Evolutionary conservation across 2,797 vertebrate genomes (phyloP).

Genomic region (Mormyrops boulengeri): DNA sequence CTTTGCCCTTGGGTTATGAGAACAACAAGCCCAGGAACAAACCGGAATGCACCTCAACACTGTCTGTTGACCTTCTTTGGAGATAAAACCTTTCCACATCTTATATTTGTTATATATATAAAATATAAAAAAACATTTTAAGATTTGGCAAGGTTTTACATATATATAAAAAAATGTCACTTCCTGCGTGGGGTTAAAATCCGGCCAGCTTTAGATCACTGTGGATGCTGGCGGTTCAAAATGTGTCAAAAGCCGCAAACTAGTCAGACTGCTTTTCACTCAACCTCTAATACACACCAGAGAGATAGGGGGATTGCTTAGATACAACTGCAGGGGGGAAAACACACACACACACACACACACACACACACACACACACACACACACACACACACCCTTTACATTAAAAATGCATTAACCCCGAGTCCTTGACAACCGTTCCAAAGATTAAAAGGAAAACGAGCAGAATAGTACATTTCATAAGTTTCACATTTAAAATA

Average conservation of each 20-base stretch:
- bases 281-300: not conserved
- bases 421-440: not conserved
- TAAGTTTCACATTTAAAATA: not conserved
- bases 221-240: not conserved
- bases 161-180: too few species aligned
- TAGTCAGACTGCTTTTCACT: conserved; percentile 5
- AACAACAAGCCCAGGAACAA: not conserved
- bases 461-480: not conserved
- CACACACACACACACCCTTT: not conserved
- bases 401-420: not conserved
- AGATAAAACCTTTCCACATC: not conserved
- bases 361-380: too few species aligned
- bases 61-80: not conserved
- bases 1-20: not conserved
- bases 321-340: too few species aligned
- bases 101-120: too few species aligned
- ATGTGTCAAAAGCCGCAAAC: not conserved
- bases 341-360: too few species aligned
- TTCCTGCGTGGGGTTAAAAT: not conserved
- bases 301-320: not conserved
- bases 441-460: not conserved
- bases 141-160: too few species aligned
- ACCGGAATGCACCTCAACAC: not conserved
- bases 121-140: too few species aligned
- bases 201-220: not conserved